Percentiles rank a stretch among this genome's conserved stretches.
Conservation (phyloP, 2,797 vertebrate species). For the Astyanax mexicanus region DNA sequence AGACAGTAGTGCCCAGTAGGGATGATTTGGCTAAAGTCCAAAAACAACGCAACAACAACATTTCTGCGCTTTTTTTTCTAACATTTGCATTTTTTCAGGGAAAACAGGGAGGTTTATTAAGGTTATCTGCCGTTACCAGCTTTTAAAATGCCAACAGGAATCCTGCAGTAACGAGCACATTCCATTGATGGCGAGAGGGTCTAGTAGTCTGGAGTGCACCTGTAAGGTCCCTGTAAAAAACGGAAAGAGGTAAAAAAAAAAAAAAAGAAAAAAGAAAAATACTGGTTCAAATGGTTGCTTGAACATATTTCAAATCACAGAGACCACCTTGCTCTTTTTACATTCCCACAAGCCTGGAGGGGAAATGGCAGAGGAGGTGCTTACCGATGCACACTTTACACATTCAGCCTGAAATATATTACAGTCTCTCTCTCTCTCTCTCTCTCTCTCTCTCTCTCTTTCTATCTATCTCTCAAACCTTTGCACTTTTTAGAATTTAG, state of each 20-base stretch:
- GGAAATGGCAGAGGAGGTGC: slow-evolving; percentile 32
- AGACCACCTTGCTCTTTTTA: slow-evolving; percentile 48
- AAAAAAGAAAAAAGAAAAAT: not conserved
- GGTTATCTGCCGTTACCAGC: not conserved
- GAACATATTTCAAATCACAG: slow-evolving; percentile 26
- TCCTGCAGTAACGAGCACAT: not conserved
- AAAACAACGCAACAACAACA: not conserved
- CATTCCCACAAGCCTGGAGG: slow-evolving; percentile 29
- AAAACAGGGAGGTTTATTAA: not conserved
- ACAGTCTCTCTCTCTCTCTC: not conserved
- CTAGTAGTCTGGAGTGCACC: not conserved
- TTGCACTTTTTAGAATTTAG: not conserved
- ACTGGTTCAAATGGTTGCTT: not conserved
- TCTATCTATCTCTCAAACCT: not conserved
- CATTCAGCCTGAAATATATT: slow-evolving; percentile 15
- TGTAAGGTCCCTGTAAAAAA: not conserved
- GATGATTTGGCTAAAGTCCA: not conserved
- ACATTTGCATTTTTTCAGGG: not conserved
- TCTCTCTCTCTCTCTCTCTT: not conserved
- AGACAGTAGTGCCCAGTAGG: not conserved
- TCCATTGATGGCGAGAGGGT: not conserved
- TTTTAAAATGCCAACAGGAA: not conserved
- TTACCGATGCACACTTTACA: slow-evolving; percentile 24
- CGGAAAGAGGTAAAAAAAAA: not conserved
- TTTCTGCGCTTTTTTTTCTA: not conserved